These are phyloP conservation scores for Hipposideros larvatus DNA, from an alignment of 2,797 vertebrate genomes.

Conservation along the genomic window DNA sequence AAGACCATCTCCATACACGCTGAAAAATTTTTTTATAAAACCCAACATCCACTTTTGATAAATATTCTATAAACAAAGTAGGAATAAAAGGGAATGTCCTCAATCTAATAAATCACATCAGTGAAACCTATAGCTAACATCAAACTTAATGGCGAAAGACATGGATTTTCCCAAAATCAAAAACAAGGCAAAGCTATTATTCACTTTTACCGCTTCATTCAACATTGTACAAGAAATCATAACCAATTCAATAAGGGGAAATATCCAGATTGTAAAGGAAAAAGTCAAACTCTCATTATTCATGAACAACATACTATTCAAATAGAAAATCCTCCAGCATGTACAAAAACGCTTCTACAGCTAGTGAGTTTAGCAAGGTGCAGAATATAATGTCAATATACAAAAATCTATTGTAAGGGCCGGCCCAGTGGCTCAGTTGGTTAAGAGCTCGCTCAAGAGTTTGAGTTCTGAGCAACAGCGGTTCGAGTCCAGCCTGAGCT, in stretches of 20 bases:
- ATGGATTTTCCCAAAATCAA: not conserved
- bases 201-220: not conserved
- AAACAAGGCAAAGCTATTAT: not conserved
- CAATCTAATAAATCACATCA: not conserved
- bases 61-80: constrained; percentile 3
- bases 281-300: not conserved
- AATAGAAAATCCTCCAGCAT: not conserved
- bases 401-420: too few relatives aligned
- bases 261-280: not conserved
- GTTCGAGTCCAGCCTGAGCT: too few relatives aligned
- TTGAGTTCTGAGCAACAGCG: too few relatives aligned
- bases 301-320: not conserved
- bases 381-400: not conserved
- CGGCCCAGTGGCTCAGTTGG: too few relatives aligned
- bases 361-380: constrained; percentile 15
- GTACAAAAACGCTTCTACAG: not conserved
- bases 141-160: not conserved
- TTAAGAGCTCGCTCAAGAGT: too few relatives aligned
- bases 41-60: not conserved
- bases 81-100: not conserved
- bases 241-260: not conserved
- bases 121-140: not conserved
- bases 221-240: not conserved
- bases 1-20: not conserved
- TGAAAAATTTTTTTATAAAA: not conserved